Evolutionary conservation across 1,140 invertebrate species (phyloP), one percentile per base, ranked within the genome.

Genomic region (Ridgeia piscesae): DNA sequence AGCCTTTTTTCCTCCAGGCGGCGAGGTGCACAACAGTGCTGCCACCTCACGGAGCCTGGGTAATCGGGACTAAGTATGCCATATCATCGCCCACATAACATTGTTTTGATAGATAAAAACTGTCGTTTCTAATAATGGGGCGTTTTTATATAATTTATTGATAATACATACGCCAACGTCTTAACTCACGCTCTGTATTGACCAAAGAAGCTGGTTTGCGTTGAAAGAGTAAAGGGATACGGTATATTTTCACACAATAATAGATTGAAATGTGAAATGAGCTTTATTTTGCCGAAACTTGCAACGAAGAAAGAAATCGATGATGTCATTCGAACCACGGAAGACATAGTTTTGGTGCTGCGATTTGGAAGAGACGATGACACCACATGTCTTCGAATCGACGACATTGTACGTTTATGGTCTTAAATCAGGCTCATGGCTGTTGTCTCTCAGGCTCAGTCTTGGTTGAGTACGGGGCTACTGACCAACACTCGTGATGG

Each of bases 301-400:
- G 91, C 92, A 31, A 94, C 93, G 11, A 96, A 96, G 92, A 92
- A 92, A 58, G 95, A 95, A 88, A 93, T 96, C 34, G 95, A 96
- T 91, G 92, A 94, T 88, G 94, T 93, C 17, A 96, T 96, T 50
- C 93, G 92, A 91, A 90, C 91, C 50, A 95, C 94, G 31, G 94
- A 95, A 94, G 95, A 96, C 92, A 48, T 94, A 34, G 95, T 96
- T 88, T 92, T 96, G 27, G 95, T 95, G n/a, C 92, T 96, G 34
- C 91, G 95, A 88, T 96, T 96, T 95, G 95, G 95, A 31, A 93
- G 94, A 93, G 94, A 95, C 58, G 91, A 94, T 88, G 95, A 96
- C 91, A 93, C 93, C 17, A 94, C 93, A 33, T 95, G 95, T 92
- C 92, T 96, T 89, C 94, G 94, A 92, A 93, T 95, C 4, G 95